phyloP scores from a whole-genome alignment of 2,888 invertebrate genomes.

The Syrphus vitripennis region DNA sequence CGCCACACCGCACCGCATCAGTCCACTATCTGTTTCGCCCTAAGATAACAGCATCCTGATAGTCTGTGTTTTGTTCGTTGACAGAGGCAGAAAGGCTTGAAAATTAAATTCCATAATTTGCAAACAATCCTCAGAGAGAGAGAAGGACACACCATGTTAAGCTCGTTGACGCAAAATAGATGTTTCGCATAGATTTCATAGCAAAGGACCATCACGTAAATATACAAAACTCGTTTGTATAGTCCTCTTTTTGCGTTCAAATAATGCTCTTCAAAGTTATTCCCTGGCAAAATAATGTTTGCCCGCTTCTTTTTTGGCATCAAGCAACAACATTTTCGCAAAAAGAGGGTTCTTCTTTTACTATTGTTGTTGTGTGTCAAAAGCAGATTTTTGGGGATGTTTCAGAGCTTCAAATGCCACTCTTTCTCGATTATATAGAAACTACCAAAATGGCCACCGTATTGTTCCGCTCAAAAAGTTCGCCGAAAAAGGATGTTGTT shows the following conservation, averaged over 20 bases:
- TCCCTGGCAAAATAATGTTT: conserved; percentile 14
- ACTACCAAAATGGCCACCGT: conserved; percentile 53
- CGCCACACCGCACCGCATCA: no score
- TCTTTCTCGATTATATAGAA: background rate
- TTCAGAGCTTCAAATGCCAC: background rate
- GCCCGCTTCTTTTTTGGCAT: conserved; percentile 36
- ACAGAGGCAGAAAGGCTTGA: conserved; percentile 29
- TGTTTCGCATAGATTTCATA: conserved; percentile 21
- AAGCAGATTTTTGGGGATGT: conserved; percentile 49
- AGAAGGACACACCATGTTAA: background rate
- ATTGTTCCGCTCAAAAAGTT: conserved; percentile 43
- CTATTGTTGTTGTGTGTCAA: conserved; percentile 26
- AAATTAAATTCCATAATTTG: conserved; percentile 67
- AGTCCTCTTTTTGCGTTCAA: conserved; percentile 9
- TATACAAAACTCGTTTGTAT: background rate
- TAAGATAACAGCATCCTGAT: conserved; percentile 61
- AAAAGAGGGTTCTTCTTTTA: conserved; percentile 10
- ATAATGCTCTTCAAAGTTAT: conserved; percentile 28
- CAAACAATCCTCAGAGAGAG: conserved; percentile 33
- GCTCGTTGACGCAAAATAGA: conserved; percentile 1
- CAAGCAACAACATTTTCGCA: conserved; percentile 30
- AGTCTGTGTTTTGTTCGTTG: conserved; percentile 38
- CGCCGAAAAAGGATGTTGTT: conserved; percentile 29
- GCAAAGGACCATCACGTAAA: background rate
- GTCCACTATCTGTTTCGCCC: conserved; percentile 22